Evolutionary conservation across 2,888 invertebrate genomes (phyloP), one percentile per base, ranked within the genome.

Genomic region (Epinotia ramella): DNA sequence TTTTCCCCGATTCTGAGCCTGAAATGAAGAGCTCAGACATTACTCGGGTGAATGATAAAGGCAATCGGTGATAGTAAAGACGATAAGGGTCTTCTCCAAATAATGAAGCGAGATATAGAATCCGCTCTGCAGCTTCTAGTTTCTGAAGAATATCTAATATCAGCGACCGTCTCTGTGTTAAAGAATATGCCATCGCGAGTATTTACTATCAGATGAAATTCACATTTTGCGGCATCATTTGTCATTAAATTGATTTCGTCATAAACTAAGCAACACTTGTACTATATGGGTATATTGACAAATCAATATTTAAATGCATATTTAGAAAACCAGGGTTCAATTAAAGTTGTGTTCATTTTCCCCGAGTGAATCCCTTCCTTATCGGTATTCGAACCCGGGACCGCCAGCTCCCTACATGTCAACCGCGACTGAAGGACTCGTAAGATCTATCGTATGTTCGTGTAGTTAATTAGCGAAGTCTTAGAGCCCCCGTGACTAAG

Each of bases 401-500:
- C 53, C 7, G 53, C 53, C 53, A 49, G 16, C 1, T 40, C 1
- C 40, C 9, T 49, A 49, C 49, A 49, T 16, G 16, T 16, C 49
- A 49, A 49, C 13, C 6, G 5, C 49, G 5, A 7, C 53, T 53
- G 53, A 53, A 53, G 53, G 53, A 53, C 53, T n/a, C 53, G 1
- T 53, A 53, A n/a, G 53, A n/a, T 53, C 49, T 3, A 49, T 49
- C 53, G 7, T n/a, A 53, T 16, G 40, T 40, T n/a, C 16, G 18
- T 20, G 68, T 69, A 28, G 16, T 74, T 81, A 83, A 82, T 83
- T 81, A 85, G 87, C 88, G 84, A 81, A 83, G 83, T 88, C 86
- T 89, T 84, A 87, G 84, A 84, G 84, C 80, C 82, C 84, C 80
- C 81, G 80, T 81, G 78, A 80, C 80, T 81, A 83, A 80, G 84